Evolutionary conservation across 2,888 invertebrate species (phyloP).

Genomic region (Melanophora roralis): DNA sequence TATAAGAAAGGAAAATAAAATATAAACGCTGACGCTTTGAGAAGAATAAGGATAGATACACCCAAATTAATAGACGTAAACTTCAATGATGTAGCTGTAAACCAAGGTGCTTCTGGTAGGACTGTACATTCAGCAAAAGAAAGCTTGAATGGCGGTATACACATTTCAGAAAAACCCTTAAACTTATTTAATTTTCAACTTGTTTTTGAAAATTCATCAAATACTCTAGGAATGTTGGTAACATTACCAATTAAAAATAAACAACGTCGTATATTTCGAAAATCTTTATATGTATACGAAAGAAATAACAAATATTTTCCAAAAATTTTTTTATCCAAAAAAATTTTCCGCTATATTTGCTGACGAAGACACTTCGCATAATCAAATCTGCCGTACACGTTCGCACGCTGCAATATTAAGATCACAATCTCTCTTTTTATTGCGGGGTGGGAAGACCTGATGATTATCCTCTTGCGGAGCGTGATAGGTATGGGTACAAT

Average conservation of each 20-base stretch:
- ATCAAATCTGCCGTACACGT: too few species aligned
- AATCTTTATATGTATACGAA: slow-evolving; percentile 22
- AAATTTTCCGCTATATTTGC: slow-evolving; percentile 45
- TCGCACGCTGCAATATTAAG: too few species aligned
- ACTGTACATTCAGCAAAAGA: slow-evolving; percentile 43
- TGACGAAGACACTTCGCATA: background rate
- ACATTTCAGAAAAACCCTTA: slow-evolving; percentile 57
- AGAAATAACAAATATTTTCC: slow-evolving; percentile 39
- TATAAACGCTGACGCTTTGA: too few species aligned
- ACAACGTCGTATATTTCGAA: background rate
- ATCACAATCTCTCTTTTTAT: too few species aligned
- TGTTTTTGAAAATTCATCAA: slow-evolving; percentile 35
- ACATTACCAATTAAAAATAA: background rate
- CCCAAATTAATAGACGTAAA: background rate
- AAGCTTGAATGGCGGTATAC: slow-evolving; percentile 47
- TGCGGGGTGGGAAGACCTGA: too few species aligned
- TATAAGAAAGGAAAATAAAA: background rate
- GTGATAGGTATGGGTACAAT: too few species aligned
- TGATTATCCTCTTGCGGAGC: too few species aligned
- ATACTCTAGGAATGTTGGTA: slow-evolving; percentile 22
- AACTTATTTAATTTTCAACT: slow-evolving; percentile 61
- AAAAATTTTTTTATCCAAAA: slow-evolving; percentile 42
- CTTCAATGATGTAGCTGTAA: background rate
- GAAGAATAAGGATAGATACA: background rate
- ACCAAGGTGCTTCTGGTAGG: background rate